Evolutionary conservation across 2,113 vertebrate species (phyloP).

Genomic region (Beaufortia kweichowensis): DNA sequence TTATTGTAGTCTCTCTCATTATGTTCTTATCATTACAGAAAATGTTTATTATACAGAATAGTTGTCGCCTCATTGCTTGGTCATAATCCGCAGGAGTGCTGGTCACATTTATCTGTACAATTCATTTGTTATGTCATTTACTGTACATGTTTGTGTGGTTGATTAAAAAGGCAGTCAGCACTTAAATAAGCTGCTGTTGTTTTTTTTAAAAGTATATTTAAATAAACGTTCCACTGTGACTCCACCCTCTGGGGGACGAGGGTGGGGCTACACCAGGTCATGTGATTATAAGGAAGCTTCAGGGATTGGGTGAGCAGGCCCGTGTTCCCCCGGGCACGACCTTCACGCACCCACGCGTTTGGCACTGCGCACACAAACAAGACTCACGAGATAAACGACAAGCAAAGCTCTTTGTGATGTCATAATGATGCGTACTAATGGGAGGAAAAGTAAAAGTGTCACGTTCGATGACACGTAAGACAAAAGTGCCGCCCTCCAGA

Average conservation of each 20-base stretch:
- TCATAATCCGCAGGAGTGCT: conserved; percentile 98
- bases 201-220: conserved; percentile 81
- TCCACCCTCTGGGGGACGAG: conserved; percentile 72
- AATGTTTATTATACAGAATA: conserved; percentile 99
- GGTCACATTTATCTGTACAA: conserved; percentile 99
- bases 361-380: conserved; percentile 99
- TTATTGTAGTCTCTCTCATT: conserved; percentile 92
- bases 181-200: conserved; percentile 93
- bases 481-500: conserved; percentile 79
- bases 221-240: conserved; percentile 89
- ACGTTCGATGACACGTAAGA: conserved; percentile 86
- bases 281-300: conserved; percentile 83
- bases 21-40: conserved; percentile 99
- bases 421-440: conserved; percentile 98
- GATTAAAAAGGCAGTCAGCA: conserved; percentile 99
- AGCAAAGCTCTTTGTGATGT: conserved; percentile 99
- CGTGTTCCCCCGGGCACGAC: conserved; percentile 67
- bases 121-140: conserved; percentile 88
- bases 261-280: conserved; percentile 79
- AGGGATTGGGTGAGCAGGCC: conserved; percentile 75
- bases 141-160: conserved; percentile 99
- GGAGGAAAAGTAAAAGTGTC: conserved; percentile 93
- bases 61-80: conserved; percentile 97
- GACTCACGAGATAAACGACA: conserved; percentile 99
- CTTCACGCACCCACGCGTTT: conserved; percentile 78